Base-by-base conservation (phyloP, 2,113 vertebrate genomes). In the Arenaria interpres region DNA sequence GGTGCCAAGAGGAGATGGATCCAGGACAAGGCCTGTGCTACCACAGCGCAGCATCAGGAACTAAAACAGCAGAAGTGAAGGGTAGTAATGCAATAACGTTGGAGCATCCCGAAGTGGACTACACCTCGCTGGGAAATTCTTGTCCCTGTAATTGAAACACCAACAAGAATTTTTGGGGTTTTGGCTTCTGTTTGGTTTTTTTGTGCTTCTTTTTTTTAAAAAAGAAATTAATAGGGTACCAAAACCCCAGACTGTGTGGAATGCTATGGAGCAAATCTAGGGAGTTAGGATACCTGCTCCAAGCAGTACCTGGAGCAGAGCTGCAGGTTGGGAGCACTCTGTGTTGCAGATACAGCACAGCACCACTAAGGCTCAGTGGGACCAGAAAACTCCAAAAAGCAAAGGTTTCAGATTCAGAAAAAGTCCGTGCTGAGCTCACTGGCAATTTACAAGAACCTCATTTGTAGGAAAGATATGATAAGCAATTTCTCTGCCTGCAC, bases 91-190 rank as follows among this genome's bases (percentile, higher is more conserved):
- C 51, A 69, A 7, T 24, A 9, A 46, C 7, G 5, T 43, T 4
- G 12, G 41, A 89, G 32, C 25, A 84, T 9, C 57, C 51, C 19
- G 21, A 71, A 19, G 7, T 72, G 57, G 71, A 46, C 45, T 48
- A 39, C 2, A 1, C 10, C 24, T 45, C 21, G 35, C 15, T 14
- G 16, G 22, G 14, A 89, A 78, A 68, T 76, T 45, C 19, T 71
- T 76, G 41, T 22, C 27, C 41, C 17, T 53, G 0, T 18, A 51
- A 11, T 14, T 71, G 30, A 77, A 89, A 87, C 15, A 50, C 7
- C 11, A 51, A 48, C 23, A 32, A 68, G 43, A 79, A 54, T 12
- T 16, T 0, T 5, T 19, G 0, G 51, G 25, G 51, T 6, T 21
- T 59, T 35, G n/a, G 33, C n/a, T 35, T 23, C 33, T 56, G 18